Evolutionary conservation across 2,888 invertebrate genomes (phyloP).

Genomic region (Cephus runcator): DNA sequence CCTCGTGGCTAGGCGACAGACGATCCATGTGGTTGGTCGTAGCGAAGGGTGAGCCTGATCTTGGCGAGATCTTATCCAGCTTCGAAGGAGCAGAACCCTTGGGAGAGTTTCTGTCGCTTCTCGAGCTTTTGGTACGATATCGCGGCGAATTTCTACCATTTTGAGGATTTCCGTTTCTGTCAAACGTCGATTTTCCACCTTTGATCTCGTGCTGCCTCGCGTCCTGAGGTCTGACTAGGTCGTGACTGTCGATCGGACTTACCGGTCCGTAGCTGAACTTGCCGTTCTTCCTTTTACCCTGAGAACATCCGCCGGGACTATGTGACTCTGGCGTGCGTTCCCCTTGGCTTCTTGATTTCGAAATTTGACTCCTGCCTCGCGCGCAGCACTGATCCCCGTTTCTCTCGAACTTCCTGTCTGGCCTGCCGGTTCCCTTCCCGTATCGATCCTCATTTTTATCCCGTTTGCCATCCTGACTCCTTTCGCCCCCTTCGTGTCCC

Average conservation of each 20-base stretch:
- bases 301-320: neutral
- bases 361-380: conserved; percentile 10
- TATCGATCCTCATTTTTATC: neutral
- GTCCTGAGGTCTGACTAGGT: neutral
- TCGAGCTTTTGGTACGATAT: neutral
- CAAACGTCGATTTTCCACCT: neutral
- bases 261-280: neutral
- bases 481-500: neutral
- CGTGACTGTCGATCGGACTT: neutral
- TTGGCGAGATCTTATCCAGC: neutral
- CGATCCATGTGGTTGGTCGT: neutral
- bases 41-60: neutral
- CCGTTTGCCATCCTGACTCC: conserved; percentile 1
- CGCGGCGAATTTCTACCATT: neutral
- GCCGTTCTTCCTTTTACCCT: neutral
- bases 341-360: conserved; percentile 5
- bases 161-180: neutral
- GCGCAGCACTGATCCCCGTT: conserved; percentile 15
- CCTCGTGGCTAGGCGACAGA: neutral
- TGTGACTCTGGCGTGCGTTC: neutral
- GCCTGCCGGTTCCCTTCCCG: neutral
- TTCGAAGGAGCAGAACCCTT: neutral
- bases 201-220: neutral
- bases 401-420: conserved; percentile 14
- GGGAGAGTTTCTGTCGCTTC: neutral